A percentile compares a stretch with the other conserved stretches of the same genome.
phyloP scores from a whole-genome alignment of 2,888 invertebrate genomes.

The Cephus pulcher region DNA sequence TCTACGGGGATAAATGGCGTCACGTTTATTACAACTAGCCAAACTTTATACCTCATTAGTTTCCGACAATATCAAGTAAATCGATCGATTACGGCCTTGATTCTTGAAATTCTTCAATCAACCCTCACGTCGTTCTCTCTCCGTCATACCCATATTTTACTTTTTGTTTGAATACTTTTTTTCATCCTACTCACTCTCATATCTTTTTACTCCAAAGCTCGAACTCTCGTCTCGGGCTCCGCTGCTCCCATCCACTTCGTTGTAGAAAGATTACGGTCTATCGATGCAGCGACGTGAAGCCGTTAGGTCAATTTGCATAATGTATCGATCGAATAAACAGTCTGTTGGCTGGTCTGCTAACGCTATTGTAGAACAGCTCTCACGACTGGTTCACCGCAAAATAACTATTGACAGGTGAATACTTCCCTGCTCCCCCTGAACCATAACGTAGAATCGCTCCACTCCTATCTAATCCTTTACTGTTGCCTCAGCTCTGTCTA shows the following conservation, averaged over 20 bases:
- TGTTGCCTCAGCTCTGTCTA: not conserved
- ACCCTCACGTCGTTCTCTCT: not conserved
- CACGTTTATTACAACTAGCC: not conserved
- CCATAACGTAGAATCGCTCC: slow-evolving; percentile 8
- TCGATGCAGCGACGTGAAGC: slow-evolving; percentile 14
- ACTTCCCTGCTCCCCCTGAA: slow-evolving; percentile 24
- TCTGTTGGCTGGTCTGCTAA: slow-evolving; percentile 30
- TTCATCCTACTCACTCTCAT: not conserved
- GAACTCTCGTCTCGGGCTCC: not conserved
- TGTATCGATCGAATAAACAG: slow-evolving; percentile 55
- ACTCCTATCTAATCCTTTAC: not conserved
- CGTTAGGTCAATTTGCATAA: slow-evolving; percentile 56
- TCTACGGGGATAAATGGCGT: not conserved
- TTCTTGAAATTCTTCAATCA: not conserved
- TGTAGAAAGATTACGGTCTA: not conserved
- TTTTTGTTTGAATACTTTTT: not conserved
- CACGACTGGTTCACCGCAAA: slow-evolving; percentile 33
- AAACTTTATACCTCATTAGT: not conserved
- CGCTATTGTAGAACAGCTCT: slow-evolving; percentile 22
- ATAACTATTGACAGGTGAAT: slow-evolving; percentile 49
- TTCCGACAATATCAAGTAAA: not conserved
- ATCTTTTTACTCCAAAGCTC: not conserved
- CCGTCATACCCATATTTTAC: not conserved
- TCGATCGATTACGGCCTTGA: not conserved
- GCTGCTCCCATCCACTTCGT: not conserved